These are phyloP conservation scores for Prinia subflava DNA, from an alignment of 2,113 vertebrate species.

Conservation along the genomic window DNA sequence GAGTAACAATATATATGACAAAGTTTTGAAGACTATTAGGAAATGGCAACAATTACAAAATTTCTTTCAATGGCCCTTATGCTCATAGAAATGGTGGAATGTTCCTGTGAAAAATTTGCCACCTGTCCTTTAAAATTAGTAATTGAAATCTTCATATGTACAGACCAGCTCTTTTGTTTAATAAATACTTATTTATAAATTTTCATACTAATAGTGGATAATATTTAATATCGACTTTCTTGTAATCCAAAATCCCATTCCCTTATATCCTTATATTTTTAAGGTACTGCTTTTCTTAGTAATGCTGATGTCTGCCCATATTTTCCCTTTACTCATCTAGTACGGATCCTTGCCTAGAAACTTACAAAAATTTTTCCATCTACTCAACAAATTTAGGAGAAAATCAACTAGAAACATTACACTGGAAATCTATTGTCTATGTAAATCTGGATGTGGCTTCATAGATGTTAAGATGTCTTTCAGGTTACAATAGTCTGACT, in stretches of 20 bases:
- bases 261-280: background rate
- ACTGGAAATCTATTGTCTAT: background rate
- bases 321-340: background rate
- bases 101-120: background rate
- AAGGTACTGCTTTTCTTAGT: background rate
- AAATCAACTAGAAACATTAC: background rate
- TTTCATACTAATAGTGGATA: background rate
- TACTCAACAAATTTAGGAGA: background rate
- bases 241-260: background rate
- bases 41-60: background rate
- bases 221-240: background rate
- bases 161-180: background rate
- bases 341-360: background rate
- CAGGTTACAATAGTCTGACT: background rate
- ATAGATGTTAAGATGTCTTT: background rate
- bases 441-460: background rate
- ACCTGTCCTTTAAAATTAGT: background rate
- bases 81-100: background rate
- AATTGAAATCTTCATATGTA: background rate
- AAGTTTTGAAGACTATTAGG: background rate
- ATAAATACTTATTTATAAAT: background rate
- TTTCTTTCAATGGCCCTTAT: background rate
- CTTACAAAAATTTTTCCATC: background rate
- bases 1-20: background rate
- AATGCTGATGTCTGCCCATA: background rate